A percentile compares a stretch with the other conserved stretches of the same genome.
These are phyloP conservation scores for Drosophila conformis DNA, from an alignment of 2,888 invertebrate genomes.

Conservation along the genomic window DNA sequence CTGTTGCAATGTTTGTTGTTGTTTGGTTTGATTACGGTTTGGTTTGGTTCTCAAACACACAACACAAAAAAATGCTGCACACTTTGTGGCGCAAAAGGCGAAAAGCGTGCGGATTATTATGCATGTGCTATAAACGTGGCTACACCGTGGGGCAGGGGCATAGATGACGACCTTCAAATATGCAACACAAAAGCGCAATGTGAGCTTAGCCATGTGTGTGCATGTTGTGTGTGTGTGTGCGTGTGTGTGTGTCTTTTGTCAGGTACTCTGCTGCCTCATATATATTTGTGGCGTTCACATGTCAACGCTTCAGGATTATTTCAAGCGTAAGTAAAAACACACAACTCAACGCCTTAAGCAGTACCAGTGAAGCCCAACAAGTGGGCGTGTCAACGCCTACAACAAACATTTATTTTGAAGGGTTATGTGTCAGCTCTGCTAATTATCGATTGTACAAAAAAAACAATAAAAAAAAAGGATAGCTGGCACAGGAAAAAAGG, in stretches of 20 bases:
- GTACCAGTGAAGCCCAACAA: constrained; percentile 50
- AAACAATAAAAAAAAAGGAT: neutral
- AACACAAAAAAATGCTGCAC: constrained; percentile 33
- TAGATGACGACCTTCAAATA: constrained; percentile 43
- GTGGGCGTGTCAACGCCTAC: constrained; percentile 49
- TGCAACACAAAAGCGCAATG: constrained; percentile 52
- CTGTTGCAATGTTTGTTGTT: constrained; percentile 18
- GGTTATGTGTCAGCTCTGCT: constrained; percentile 2
- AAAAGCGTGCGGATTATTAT: constrained; percentile 44
- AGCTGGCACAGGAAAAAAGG: neutral
- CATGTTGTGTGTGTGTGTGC: neutral
- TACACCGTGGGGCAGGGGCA: neutral
- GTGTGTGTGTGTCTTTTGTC: constrained; percentile 5
- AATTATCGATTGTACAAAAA: neutral
- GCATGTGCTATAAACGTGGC: constrained; percentile 18
- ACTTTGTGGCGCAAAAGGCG: constrained; percentile 33
- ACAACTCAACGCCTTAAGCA: constrained; percentile 42
- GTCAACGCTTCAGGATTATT: constrained; percentile 46
- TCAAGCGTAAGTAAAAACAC: constrained; percentile 23
- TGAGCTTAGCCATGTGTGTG: constrained; percentile 6
- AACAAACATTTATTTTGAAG: constrained; percentile 6
- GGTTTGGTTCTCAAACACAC: constrained; percentile 29
- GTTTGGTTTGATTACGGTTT: constrained; percentile 8
- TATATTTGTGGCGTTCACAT: constrained; percentile 31
- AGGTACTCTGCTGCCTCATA: constrained; percentile 31